A percentile compares a stretch with the other conserved stretches of the same genome.
phyloP scores from a whole-genome alignment of 2,797 vertebrate species.

The Squalus acanthias region DNA sequence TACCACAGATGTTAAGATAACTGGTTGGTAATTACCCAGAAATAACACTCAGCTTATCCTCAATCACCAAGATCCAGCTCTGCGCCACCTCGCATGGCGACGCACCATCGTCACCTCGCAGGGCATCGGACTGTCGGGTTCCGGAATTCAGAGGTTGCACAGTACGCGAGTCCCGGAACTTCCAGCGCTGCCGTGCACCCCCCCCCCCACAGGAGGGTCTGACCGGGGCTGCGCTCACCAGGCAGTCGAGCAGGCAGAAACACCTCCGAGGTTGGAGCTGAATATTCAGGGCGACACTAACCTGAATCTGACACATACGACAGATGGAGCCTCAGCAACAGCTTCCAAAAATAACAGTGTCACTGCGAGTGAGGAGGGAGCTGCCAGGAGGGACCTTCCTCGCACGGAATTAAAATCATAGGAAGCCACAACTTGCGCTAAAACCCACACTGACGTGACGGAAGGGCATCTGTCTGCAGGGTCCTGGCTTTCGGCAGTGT shows the following conservation, averaged over 20 bases:
- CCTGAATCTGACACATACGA: not conserved
- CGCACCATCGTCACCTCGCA: no score
- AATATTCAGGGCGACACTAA: not conserved
- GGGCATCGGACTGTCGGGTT: not conserved
- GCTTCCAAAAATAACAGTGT: not conserved
- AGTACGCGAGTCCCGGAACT: not conserved
- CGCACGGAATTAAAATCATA: not conserved
- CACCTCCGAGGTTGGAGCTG: not conserved
- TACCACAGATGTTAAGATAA: no score
- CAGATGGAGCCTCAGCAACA: not conserved
- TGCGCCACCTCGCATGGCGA: no score
- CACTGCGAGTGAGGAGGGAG: not conserved
- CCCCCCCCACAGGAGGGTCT: not conserved
- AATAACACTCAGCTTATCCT: no score
- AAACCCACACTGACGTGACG: not conserved
- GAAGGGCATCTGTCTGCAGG: not conserved
- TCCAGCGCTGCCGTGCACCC: no score
- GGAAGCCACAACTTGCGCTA: no score
- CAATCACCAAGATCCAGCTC: no score
- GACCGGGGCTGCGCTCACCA: no score
- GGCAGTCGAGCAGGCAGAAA: no score
- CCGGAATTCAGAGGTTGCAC: not conserved
- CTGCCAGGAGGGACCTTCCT: not conserved
- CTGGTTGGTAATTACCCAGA: no score
- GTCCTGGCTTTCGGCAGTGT: no score